Evolutionary conservation across 2,797 vertebrate genomes (phyloP).

Genomic region (Microhierax caerulescens): DNA sequence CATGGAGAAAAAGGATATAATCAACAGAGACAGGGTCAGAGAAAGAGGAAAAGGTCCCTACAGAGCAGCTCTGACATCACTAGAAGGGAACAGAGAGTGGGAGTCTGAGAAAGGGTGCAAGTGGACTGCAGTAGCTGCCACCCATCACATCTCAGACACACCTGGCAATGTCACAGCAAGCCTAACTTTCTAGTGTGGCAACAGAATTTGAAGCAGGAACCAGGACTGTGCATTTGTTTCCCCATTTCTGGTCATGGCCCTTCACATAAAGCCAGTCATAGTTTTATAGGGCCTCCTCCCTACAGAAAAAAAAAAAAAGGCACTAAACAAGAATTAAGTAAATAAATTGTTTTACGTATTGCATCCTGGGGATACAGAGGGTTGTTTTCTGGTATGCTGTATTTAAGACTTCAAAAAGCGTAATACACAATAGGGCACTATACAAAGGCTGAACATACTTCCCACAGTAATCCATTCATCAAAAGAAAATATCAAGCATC

Average conservation of each 20-base stretch:
- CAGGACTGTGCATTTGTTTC: not conserved
- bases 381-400: not conserved
- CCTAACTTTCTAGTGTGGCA: not conserved
- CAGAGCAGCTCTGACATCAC: not conserved
- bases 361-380: not conserved
- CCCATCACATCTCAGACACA: not conserved
- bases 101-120: not conserved
- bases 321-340: not conserved
- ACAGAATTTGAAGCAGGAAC: not conserved
- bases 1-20: not conserved
- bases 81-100: not conserved
- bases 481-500: not conserved
- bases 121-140: not conserved
- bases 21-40: not conserved
- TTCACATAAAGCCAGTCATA: not conserved
- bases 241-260: not conserved
- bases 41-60: not conserved
- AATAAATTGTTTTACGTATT: not conserved
- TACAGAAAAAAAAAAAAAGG: not conserved
- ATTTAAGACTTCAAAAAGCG: not conserved
- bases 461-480: not conserved
- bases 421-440: not conserved
- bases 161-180: not conserved
- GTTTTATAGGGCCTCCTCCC: not conserved
- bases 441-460: not conserved